A percentile compares a stretch with the other conserved stretches of the same genome.
Conservation (phyloP, 1,140 invertebrate species). For the Muscidifurax raptorellus region DNA sequence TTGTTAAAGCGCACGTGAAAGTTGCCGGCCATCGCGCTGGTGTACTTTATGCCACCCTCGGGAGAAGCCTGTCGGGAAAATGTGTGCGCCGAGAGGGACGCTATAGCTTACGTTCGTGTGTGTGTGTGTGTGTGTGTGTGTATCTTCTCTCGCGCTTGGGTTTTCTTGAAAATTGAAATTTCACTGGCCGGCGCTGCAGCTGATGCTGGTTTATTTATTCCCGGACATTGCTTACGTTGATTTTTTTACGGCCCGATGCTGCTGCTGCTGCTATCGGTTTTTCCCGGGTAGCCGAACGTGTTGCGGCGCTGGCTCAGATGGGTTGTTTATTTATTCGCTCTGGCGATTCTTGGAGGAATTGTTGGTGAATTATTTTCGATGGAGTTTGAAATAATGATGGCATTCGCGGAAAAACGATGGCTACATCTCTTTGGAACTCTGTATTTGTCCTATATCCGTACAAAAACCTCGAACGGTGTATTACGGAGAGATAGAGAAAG, state of each 20-base stretch:
- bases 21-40: slow-evolving; percentile 1
- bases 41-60: slow-evolving; percentile 42
- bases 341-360: neutral
- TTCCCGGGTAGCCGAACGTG: neutral
- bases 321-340: neutral
- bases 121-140: neutral
- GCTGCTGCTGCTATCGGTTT: neutral
- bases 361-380: slow-evolving; percentile 1
- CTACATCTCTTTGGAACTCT: too few relatives aligned
- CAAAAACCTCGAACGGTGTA: too few relatives aligned
- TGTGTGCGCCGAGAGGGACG: neutral
- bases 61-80: slow-evolving; percentile 7
- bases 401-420: too few relatives aligned
- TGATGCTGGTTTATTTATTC: slow-evolving; percentile 21
- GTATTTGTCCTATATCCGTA: too few relatives aligned
- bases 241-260: slow-evolving; percentile 15
- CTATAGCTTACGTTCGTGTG: neutral
- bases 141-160: neutral
- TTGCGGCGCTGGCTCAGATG: neutral
- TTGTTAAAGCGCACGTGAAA: slow-evolving; percentile 10
- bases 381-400: too few relatives aligned
- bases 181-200: slow-evolving; percentile 11
- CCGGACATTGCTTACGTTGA: slow-evolving; percentile 15
- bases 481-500: too few relatives aligned
- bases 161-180: slow-evolving; percentile 51